Evolutionary conservation across 2,888 invertebrate genomes (phyloP).

Genomic region (Lithophane semibrunnea): DNA sequence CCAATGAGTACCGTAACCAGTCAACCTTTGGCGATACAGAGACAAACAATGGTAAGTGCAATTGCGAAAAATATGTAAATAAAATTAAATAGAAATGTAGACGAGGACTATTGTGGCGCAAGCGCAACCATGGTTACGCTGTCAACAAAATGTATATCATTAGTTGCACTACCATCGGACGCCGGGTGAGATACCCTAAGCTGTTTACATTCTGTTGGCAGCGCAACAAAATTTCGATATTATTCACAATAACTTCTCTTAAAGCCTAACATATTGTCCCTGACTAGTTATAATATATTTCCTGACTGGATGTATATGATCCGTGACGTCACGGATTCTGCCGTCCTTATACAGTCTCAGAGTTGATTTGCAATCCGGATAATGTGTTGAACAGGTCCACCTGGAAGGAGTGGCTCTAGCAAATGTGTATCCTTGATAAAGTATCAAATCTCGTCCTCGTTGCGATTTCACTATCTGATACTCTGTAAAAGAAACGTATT

Average conservation of each 20-base stretch:
- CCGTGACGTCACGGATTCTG: constrained; percentile 6
- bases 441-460: constrained; percentile 71
- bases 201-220: too few species aligned
- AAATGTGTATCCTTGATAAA: constrained; percentile 72
- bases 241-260: neutral
- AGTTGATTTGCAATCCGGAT: constrained; percentile 54
- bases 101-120: too few species aligned
- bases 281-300: constrained; percentile 43
- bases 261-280: constrained; percentile 52
- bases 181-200: neutral
- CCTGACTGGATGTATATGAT: constrained; percentile 61
- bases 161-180: neutral
- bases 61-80: neutral
- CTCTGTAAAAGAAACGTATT: constrained; percentile 36
- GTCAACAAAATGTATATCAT: neutral
- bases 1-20: neutral
- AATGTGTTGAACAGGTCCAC: constrained; percentile 69
- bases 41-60: neutral
- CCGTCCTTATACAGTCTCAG: constrained; percentile 38
- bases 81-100: neutral
- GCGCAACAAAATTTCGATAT: neutral
- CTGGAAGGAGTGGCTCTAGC: constrained; percentile 43
- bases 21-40: too few species aligned
- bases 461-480: constrained; percentile 69
- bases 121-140: too few species aligned